A percentile compares a stretch with the other conserved stretches of the same genome.
Conservation (phyloP, 2,797 vertebrate species). For the Salmo trutta region DNA sequence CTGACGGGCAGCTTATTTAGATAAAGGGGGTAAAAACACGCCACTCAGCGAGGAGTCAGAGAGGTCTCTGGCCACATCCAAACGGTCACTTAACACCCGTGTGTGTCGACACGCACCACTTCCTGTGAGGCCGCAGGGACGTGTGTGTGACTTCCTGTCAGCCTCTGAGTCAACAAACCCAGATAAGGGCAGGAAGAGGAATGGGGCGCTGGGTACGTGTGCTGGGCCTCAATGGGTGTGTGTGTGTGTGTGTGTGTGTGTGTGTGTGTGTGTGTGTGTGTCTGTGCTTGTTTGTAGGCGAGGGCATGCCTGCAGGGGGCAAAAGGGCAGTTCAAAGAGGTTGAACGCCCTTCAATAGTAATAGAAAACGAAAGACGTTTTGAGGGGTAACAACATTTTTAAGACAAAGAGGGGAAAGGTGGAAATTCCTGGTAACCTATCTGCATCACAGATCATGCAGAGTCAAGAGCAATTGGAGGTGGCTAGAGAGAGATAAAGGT, state of each 20-base stretch:
- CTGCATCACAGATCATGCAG: background rate
- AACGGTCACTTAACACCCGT: constrained; percentile 38
- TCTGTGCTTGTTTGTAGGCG: background rate
- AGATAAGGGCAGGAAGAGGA: constrained; percentile 47
- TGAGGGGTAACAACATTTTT: background rate
- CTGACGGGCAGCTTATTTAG: constrained; percentile 2
- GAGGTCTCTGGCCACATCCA: constrained; percentile 42
- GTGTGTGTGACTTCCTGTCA: constrained; percentile 53
- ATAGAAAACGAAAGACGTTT: background rate
- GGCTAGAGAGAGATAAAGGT: background rate
- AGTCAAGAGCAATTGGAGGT: background rate
- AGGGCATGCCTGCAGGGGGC: constrained; percentile 28
- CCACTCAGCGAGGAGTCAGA: constrained; percentile 17
- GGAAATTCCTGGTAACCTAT: background rate
- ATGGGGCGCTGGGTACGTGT: constrained; percentile 30
- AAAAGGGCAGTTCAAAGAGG: constrained; percentile 48
- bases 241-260: background rate
- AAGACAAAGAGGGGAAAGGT: background rate
- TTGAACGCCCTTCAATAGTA: constrained; percentile 12
- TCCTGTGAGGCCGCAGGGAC: constrained; percentile 44
- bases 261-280: too few relatives aligned
- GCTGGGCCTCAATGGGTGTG: constrained; percentile 1
- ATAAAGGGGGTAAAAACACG: constrained; percentile 4
- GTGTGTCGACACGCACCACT: constrained; percentile 24
- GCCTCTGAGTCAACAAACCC: constrained; percentile 67